Conservation (phyloP, 2,797 vertebrate genomes). For the Denticeps clupeoides region DNA sequence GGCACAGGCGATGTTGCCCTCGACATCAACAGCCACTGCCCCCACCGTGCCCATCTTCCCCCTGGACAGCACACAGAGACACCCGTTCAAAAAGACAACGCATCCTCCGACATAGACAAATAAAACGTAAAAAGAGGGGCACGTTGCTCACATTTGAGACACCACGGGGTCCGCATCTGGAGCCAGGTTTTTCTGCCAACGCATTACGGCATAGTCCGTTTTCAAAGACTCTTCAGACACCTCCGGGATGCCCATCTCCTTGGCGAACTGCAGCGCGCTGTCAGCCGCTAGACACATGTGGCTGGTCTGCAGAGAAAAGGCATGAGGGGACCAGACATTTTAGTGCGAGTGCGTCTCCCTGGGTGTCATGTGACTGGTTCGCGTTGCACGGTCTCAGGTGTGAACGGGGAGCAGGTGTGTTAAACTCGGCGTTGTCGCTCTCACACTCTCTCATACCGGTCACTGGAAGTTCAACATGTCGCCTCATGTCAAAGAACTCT, state of each 20-base stretch:
- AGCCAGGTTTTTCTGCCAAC: slow-evolving; percentile 64
- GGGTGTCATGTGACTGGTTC: too few species aligned
- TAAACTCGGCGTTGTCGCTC: too few species aligned
- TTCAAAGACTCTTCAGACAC: slow-evolving; percentile 69
- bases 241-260: slow-evolving; percentile 64
- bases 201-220: slow-evolving; percentile 68
- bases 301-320: slow-evolving; percentile 59
- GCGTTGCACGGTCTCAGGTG: too few species aligned
- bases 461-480: too few species aligned
- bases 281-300: slow-evolving; percentile 75
- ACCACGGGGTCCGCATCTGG: slow-evolving; percentile 54
- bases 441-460: too few species aligned
- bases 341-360: neutral
- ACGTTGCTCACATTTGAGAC: slow-evolving; percentile 61
- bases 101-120: slow-evolving; percentile 3
- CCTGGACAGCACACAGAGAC: slow-evolving; percentile 35
- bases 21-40: slow-evolving; percentile 66
- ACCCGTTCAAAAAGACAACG: neutral
- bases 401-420: too few species aligned
- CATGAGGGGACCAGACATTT: slow-evolving; percentile 7
- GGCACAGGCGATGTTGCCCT: slow-evolving; percentile 70
- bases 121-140: neutral
- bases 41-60: slow-evolving; percentile 73
- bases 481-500: too few species aligned
- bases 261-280: slow-evolving; percentile 76